Base-by-base conservation (phyloP, 2,113 vertebrate species). In the Neodon shergylaensis region DNA sequence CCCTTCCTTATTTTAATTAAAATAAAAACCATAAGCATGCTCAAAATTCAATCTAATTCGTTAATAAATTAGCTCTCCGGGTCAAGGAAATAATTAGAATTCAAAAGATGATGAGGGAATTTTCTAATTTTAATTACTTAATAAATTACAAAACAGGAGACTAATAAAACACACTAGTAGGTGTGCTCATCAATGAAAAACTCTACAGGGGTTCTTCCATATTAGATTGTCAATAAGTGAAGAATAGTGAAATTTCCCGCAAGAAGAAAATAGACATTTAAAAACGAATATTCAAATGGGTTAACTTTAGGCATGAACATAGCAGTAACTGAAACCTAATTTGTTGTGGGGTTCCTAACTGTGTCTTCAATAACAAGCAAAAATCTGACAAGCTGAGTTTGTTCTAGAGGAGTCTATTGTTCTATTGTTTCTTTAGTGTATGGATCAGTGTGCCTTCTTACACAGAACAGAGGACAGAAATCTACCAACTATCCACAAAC, bases 151-250 rank as follows among this genome's bases (percentile, higher is more conserved):
- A 97, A 98, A 95, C 97, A 91, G 91, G 97, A 98, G 66, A 96
- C 95, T 98, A 98, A 98, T 98, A 98, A 98, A 98, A 97, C 93
- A 74, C 89, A 94, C 94, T 96, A 96, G 97, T 96, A 95, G 96
- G 97, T 97, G 95, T 97, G 96, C 97, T 97, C 98, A 97, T 96
- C 97, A 98, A 88, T 97, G 96, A 98, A 82, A 39, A 28, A 91
- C 90, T 93, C 94, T 96, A 54, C 87, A 96, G 94, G 97, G 58
- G 47, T 72, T 54, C 85, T 98, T 92, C 42, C 26, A 90, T 58
- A 93, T 95, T 63, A 54, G 76, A 89, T 76, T 97, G 90, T 96
- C 97, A 98, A 97, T 98, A 98, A 96, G 97, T 77, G 61, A 98
- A 97, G 84, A 98, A 21, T 70, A n/a, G 13, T 96, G 63, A 94